Evolutionary conservation across 2,888 invertebrate species (phyloP), one percentile per base, ranked within the genome.

Genomic region (Neelides folsomi): DNA sequence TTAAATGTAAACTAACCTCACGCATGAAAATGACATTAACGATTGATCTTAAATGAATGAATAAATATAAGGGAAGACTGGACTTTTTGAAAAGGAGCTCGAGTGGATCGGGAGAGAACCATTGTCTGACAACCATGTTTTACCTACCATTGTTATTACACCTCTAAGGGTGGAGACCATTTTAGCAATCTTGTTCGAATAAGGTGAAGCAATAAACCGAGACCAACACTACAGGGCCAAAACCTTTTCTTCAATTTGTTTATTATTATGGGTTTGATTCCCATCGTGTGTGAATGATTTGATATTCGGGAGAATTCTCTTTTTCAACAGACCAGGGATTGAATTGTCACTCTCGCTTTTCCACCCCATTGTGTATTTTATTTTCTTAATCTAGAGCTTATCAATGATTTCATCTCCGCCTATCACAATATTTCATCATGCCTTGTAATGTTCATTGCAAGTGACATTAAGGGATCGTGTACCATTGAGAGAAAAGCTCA

Each of bases 141-240:
- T 36, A 39, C 48, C 27, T 27, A 27, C 41, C 41, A 44, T 50
- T 50, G 50, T 54, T 18, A 18, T 47, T 45, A 54, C 55, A 55
- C 55, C 52, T n/a, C 10, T 13, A 41, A 45, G 56, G 56, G 56
- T 56, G 56, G 56, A 56, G 56, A 45, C 36, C 45, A 37, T 41
- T 19, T 46, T 18, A 39, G 41, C 40, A 40, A 36, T 49, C 42
- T 36, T 36, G 16, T 40, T 49, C 35, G 49, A 49, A 40, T 49
- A 44, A 55, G 55, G 51, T 53, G 51, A 47, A 55, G 55, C 53
- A 57, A 57, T 57, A 57, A 55, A 55, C 55, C 57, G 55, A 57
- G 55, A 53, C 57, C 53, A 54, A 49, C 37, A 48, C 46, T 27
- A 27, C 4, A 27, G 27, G 27, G 27, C 27, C 27, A 27, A 27